phyloP scores from a whole-genome alignment of 2,888 invertebrate species.

The Gordius sp. region DNA sequence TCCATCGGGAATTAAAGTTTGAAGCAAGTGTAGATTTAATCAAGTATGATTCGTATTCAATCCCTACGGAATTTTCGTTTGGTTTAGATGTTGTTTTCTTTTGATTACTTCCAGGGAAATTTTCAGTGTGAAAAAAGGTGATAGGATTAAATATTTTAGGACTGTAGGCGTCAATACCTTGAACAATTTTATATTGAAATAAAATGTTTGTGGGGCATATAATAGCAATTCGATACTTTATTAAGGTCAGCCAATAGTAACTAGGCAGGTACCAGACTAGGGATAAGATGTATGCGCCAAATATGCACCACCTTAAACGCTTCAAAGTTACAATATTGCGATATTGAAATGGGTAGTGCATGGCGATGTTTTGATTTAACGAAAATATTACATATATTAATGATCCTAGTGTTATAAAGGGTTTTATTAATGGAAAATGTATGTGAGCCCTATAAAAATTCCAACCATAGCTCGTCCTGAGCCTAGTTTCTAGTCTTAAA shows the following conservation, averaged over 20 bases:
- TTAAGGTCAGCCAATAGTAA: background rate
- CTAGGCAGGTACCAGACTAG: background rate
- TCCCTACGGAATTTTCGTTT: too few species aligned
- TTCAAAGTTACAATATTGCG: background rate
- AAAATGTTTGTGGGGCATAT: too few species aligned
- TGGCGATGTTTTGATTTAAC: background rate
- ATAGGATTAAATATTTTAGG: too few species aligned
- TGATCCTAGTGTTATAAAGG: background rate
- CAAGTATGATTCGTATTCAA: too few species aligned
- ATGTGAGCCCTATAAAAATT: background rate
- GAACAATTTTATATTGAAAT: too few species aligned
- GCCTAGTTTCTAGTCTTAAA: too few species aligned
- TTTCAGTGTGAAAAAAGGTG: too few species aligned
- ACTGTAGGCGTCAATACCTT: too few species aligned
- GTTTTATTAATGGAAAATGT: background rate
- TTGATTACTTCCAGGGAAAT: too few species aligned
- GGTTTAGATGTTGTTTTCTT: too few species aligned
- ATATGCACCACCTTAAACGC: background rate
- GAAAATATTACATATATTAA: constrained; percentile 7
- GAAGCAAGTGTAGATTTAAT: too few species aligned
- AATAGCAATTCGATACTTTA: background rate
- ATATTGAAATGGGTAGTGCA: background rate
- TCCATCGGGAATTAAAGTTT: too few species aligned
- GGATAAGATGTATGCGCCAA: background rate
- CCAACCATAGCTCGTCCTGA: background rate